A percentile compares a stretch with the other conserved stretches of the same genome.
Conservation (phyloP, 2,888 invertebrate species). For the Oxystoma pomonae region DNA sequence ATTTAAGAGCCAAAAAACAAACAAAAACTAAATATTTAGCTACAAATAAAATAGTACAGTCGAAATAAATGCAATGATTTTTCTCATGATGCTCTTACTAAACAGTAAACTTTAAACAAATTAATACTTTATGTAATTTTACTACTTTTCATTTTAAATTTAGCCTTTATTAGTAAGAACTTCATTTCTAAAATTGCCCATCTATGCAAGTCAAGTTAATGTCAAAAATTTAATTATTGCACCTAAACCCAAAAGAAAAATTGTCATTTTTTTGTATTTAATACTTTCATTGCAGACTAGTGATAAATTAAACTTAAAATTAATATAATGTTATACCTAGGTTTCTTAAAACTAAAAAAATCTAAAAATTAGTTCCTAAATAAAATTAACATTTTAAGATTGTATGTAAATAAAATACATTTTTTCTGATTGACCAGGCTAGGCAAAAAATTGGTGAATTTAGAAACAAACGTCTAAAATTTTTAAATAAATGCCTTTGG, state of each 20-base stretch:
- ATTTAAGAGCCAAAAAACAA: constrained; percentile 32
- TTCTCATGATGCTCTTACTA: not conserved
- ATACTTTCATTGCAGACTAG: constrained; percentile 31
- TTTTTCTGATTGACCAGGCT: too few relatives aligned
- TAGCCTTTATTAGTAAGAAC: not conserved
- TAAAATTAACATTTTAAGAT: too few relatives aligned
- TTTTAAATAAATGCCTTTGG: too few relatives aligned
- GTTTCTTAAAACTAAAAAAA: constrained; percentile 17
- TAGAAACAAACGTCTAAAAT: too few relatives aligned
- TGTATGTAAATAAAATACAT: too few relatives aligned
- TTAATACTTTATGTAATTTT: not conserved
- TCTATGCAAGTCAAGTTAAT: constrained; percentile 1
- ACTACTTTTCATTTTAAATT: too few relatives aligned
- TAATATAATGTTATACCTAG: constrained; percentile 24
- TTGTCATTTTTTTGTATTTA: constrained; percentile 30
- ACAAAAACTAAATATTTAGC: constrained; percentile 12
- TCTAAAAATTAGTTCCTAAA: too few relatives aligned
- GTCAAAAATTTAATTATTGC: constrained; percentile 30
- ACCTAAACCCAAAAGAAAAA: constrained; percentile 29
- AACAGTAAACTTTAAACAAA: too few relatives aligned
- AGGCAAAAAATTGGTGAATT: too few relatives aligned
- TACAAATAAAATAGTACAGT: constrained; percentile 11
- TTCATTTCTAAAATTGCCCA: constrained; percentile 8
- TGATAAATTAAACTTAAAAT: constrained; percentile 25
- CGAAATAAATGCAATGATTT: constrained; percentile 15